Evolutionary conservation across 2,113 vertebrate species (phyloP).

Genomic region (Proterorhinus semilunaris): DNA sequence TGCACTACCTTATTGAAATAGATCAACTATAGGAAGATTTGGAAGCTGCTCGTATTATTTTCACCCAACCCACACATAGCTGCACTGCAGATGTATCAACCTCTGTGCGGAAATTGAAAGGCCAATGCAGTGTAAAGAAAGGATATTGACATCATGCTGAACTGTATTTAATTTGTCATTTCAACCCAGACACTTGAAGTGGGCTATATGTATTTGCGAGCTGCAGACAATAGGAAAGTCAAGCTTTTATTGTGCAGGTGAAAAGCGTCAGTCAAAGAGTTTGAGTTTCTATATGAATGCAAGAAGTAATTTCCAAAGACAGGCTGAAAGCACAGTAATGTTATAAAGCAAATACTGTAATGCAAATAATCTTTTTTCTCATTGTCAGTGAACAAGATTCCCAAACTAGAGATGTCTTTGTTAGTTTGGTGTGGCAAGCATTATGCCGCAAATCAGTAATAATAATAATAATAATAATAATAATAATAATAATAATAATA

Average conservation of each 20-base stretch:
- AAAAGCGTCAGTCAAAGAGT: not conserved
- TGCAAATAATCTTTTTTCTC: too few relatives aligned
- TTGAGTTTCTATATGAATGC: too few relatives aligned
- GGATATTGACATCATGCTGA: not conserved
- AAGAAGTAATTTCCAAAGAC: too few relatives aligned
- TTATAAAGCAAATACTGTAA: too few relatives aligned
- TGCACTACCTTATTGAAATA: not conserved
- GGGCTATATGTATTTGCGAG: too few relatives aligned
- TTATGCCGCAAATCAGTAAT: too few relatives aligned
- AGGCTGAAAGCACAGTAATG: too few relatives aligned
- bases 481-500: too few relatives aligned
- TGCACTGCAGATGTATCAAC: slow-evolving; percentile 1
- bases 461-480: too few relatives aligned
- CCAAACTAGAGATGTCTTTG: too few relatives aligned
- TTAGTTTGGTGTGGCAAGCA: too few relatives aligned
- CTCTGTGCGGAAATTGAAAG: not conserved
- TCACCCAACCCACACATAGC: slow-evolving; percentile 1
- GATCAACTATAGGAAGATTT: not conserved
- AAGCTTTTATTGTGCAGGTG: not conserved
- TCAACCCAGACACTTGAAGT: not conserved
- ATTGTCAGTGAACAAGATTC: too few relatives aligned
- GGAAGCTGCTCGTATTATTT: not conserved
- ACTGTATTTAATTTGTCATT: not conserved
- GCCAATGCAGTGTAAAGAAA: not conserved
- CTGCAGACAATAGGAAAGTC: not conserved